Conservation (phyloP, 1,140 invertebrate species). For the Meloidogyne chitwoodi region DNA sequence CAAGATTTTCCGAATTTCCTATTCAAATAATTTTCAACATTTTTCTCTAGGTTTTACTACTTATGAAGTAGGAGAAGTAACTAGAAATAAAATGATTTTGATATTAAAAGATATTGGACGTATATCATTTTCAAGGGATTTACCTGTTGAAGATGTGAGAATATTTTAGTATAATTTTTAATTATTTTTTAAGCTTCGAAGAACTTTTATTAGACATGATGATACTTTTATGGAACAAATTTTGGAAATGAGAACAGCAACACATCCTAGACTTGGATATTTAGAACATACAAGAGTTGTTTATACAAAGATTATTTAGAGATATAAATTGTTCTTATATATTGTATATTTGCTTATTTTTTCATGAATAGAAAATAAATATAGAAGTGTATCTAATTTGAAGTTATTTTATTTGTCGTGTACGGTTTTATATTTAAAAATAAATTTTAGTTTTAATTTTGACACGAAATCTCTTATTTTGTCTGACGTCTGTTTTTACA, state of each 20-base stretch:
- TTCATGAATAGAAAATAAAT: background rate
- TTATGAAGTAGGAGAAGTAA: slow-evolving; percentile 56
- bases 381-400: too few species aligned
- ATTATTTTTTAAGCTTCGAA: slow-evolving; percentile 46
- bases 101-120: slow-evolving; percentile 59
- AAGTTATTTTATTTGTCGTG: too few species aligned
- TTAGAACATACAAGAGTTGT: slow-evolving; percentile 59
- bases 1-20: slow-evolving; percentile 19
- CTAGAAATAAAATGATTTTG: slow-evolving; percentile 51
- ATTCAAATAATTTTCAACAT: background rate
- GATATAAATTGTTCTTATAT: background rate
- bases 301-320: slow-evolving; percentile 43
- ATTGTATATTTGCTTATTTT: background rate
- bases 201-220: slow-evolving; percentile 59
- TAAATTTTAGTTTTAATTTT: background rate
- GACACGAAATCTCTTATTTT: background rate
- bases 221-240: slow-evolving; percentile 59
- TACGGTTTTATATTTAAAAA: background rate
- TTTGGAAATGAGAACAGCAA: slow-evolving; percentile 59
- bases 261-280: slow-evolving; percentile 58
- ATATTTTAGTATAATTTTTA: background rate
- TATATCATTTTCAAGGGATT: slow-evolving; percentile 58
- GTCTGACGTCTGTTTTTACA: background rate
- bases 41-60: slow-evolving; percentile 53
- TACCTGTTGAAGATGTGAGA: slow-evolving; percentile 59